Base-by-base conservation (phyloP, 2,113 vertebrate genomes). In the Ornithorhynchus anatinus region DNA sequence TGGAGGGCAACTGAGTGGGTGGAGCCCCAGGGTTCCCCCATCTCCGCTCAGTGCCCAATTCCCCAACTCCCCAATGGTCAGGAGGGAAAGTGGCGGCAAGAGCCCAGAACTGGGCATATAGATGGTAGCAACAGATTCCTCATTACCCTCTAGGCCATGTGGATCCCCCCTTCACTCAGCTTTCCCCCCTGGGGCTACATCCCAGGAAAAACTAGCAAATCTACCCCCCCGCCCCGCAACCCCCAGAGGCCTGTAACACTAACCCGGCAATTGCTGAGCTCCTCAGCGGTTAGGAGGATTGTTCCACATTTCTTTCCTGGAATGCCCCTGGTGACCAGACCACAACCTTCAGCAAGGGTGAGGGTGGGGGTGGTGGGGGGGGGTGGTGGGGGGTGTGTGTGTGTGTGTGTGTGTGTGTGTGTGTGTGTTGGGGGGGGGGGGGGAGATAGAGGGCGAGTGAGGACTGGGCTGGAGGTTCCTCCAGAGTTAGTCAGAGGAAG, bases 221-320 rank as follows among this genome's bases (percentile, higher is more conserved):
- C n/a, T n/a, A n/a, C n/a, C n/a, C n/a, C n/a, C n/a, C n/a, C n/a
- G n/a, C n/a, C n/a, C 15, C 9, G n/a, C 19, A 9, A 23, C 22
- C 22, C 44, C 44, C 12, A 11, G 53, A 33, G 51, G 40, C 22
- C 36, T 25, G 35, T 36, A 11, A 20, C 57, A 83, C 94, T 93
- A 59, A 95, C 95, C 89, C 95, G 89, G 64, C 95, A 95, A 73
- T 95, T 95, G 88, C 95, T 95, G 63, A 95, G 92, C 56, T 95
- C 95, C 78, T 95, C 95, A 0, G 93, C 94, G 25, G 92, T 90
- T 73, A 95, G 86, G 80, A 95, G 45, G 45, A 95, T 92, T 75
- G 84, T 91, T 65, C 94, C 94, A 53, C 94, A 95, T 37, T 93
- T 94, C 88, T 95, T 95, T 40, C 94, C 94, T 5, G 94, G 94